These are phyloP conservation scores for Prenolepis imparis DNA, from an alignment of 2,888 invertebrate species.

Conservation along the genomic window DNA sequence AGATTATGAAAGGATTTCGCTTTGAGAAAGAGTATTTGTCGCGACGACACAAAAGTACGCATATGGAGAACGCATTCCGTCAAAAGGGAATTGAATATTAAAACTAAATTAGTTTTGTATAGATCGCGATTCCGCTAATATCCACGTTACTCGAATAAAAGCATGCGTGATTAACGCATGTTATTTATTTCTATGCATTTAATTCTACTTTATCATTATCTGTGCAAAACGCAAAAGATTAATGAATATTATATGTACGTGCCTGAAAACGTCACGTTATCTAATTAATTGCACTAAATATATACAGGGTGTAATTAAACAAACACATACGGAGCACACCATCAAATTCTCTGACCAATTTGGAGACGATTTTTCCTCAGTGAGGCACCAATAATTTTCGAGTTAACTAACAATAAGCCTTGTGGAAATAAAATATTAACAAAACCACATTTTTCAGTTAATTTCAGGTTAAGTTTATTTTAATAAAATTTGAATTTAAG, in stretches of 20 bases:
- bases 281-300: not conserved
- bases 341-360: too few species aligned
- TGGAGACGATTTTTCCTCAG: too few species aligned
- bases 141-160: not conserved
- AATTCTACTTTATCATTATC: conserved; percentile 18
- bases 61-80: not conserved
- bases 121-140: conserved; percentile 19
- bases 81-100: not conserved
- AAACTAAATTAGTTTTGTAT: conserved; percentile 23
- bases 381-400: too few species aligned
- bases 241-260: conserved; percentile 1
- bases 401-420: too few species aligned
- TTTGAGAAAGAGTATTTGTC: conserved; percentile 13
- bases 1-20: conserved; percentile 29
- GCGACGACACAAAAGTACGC: not conserved
- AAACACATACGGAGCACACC: too few species aligned
- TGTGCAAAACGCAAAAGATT: not conserved
- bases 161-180: conserved; percentile 18
- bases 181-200: conserved; percentile 31
- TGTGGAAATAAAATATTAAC: too few species aligned
- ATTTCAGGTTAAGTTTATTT: too few species aligned
- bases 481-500: too few species aligned
- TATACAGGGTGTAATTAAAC: too few species aligned
- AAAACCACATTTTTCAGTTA: too few species aligned
- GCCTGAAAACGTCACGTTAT: not conserved